Evolutionary conservation across 2,888 invertebrate species (phyloP).

Genomic region (Pammene aurita): DNA sequence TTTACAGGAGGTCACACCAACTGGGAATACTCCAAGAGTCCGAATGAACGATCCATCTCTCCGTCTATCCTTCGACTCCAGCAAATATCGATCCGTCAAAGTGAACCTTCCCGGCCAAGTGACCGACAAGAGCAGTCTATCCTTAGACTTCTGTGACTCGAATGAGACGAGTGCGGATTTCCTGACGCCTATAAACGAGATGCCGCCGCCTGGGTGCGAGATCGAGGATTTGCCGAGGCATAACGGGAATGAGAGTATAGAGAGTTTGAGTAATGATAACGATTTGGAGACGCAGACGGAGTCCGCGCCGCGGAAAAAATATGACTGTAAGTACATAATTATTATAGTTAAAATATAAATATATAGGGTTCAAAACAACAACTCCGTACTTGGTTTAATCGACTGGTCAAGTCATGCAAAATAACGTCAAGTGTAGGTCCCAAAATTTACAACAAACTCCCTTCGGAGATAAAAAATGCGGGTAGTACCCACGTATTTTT

Average conservation of each 20-base stretch:
- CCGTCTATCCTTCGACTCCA: constrained; percentile 73
- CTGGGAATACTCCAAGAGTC: constrained; percentile 67
- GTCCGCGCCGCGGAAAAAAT: constrained; percentile 70
- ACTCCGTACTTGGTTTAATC: no score
- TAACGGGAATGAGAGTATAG: constrained; percentile 73
- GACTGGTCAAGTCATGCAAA: no score
- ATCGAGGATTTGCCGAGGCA: constrained; percentile 77
- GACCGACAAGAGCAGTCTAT: constrained; percentile 72
- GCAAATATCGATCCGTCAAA: constrained; percentile 72
- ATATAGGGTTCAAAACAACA: no score
- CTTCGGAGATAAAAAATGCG: no score
- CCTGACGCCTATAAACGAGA: constrained; percentile 78
- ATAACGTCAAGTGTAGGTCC: no score
- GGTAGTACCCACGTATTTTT: no score
- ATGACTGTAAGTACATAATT: constrained; percentile 59
- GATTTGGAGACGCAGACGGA: constrained; percentile 78
- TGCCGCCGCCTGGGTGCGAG: constrained; percentile 78
- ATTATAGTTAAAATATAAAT: no score
- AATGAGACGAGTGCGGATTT: constrained; percentile 81
- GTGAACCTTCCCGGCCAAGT: constrained; percentile 59
- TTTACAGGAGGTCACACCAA: constrained; percentile 67
- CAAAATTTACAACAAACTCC: no score
- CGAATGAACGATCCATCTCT: constrained; percentile 71
- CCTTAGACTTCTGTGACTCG: constrained; percentile 77
- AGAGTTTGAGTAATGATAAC: constrained; percentile 74